Percentiles rank a stretch among this genome's conserved stretches.
Evolutionary conservation across 1,140 invertebrate species (phyloP).

Genomic region (silkworm (Bombyx mori)): DNA sequence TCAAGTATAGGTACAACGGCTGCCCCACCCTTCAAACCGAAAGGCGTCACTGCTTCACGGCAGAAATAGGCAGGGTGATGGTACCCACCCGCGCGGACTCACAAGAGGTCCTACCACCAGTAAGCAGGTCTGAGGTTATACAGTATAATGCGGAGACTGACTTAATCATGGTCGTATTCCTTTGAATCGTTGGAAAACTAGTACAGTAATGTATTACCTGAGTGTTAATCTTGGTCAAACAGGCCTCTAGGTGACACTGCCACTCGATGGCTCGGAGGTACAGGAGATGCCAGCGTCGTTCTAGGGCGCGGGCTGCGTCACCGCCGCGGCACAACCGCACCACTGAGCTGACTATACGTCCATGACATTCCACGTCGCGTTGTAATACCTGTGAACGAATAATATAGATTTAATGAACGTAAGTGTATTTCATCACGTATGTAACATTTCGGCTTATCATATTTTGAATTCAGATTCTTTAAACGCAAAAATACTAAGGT

Average conservation of each 20-base stretch:
- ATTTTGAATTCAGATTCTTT: neutral
- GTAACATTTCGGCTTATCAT: neutral
- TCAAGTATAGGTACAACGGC: too few species aligned
- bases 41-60: too few species aligned
- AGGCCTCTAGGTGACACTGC: constrained; percentile 78
- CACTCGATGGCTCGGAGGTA: constrained; percentile 91
- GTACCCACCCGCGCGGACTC: too few species aligned
- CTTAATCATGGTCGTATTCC: too few species aligned
- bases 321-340: constrained; percentile 76
- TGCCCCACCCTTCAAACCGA: too few species aligned
- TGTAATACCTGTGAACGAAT: constrained; percentile 80
- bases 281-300: constrained; percentile 89
- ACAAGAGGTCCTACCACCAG: too few species aligned
- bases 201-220: constrained; percentile 33
- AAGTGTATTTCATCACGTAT: too few species aligned
- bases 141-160: neutral
- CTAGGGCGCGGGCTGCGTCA: constrained; percentile 74
- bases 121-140: too few species aligned
- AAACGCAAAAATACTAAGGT: neutral
- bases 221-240: constrained; percentile 57
- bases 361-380: constrained; percentile 87
- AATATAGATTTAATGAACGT: neutral
- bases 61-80: too few species aligned
- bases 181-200: too few species aligned
- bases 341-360: constrained; percentile 84